Evolutionary conservation across 1,140 invertebrate species (phyloP), one percentile per base, ranked within the genome.

Genomic region (Ostrea denselamellosa): DNA sequence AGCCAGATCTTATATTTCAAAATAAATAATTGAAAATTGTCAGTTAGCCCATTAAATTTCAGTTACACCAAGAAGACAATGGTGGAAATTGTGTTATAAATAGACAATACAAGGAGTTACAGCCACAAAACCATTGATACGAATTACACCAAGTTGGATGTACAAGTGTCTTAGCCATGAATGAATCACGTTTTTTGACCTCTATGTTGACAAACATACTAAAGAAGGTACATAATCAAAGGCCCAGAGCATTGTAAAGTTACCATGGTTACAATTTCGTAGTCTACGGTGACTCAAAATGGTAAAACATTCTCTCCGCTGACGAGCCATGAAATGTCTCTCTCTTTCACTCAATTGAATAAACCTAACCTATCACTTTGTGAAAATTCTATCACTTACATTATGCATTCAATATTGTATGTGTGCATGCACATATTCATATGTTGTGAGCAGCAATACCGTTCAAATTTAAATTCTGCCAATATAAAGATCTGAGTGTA

Each of bases 301-400:
- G 68, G 68, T 77, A 34, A 77, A 77, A 25, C 68, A 77, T 77
- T 34, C 68, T 77, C 68, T 34, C 68, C 34, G 8, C 68, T 25
- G 68, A 77, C 68, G 68, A 77, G 68, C 28, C 8, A 77, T 77
- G 28, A 34, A 10, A 28, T 34, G 68, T 25, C 68, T 77, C 68
- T 71, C 22, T 77, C 68, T 77, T 34, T 77, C 68, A 77, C 68
- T 77, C 68, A 77, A 77, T 77, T 77, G 68, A 34, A 71, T 71
- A 71, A 77, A 28, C 68, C 68, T 77, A 77, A 77, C 68, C 68
- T 77, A 77, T 77, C 68, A 77, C 68, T 77, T 77, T 77, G 68
- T 77, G 68, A 77, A 77, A 77, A 34, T 28, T 62, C 68, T 77
- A 77, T 77, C 68, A 77, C 68, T 77, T 77, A 77, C 68, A 77